A percentile compares a stretch with the other conserved stretches of the same genome.
Conservation (phyloP, 1,140 invertebrate genomes). For the Paraescarpia echinospica region DNA sequence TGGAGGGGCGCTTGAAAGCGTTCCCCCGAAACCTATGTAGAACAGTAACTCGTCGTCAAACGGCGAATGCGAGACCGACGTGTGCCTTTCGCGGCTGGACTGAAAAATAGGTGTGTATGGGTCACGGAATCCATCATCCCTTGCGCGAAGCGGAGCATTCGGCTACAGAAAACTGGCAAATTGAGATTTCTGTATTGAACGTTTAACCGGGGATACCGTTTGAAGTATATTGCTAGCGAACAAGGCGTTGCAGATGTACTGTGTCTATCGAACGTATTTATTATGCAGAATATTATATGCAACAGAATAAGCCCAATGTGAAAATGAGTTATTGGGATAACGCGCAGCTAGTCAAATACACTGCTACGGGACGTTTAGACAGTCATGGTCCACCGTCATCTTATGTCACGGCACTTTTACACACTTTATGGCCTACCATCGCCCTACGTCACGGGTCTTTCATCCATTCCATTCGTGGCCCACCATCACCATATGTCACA, state of each 20-base stretch:
- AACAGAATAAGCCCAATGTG: not conserved
- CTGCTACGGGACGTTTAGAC: not conserved
- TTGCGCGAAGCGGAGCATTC: not conserved
- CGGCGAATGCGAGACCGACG: too few relatives aligned
- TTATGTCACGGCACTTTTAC: too few relatives aligned
- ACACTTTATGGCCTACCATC: too few relatives aligned
- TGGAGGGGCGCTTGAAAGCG: constrained; percentile 8
- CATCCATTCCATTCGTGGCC: too few relatives aligned
- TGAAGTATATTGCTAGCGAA: not conserved
- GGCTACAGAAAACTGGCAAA: not conserved
- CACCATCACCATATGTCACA: too few relatives aligned
- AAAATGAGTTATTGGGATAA: not conserved
- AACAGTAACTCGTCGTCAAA: too few relatives aligned
- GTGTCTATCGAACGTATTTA: not conserved
- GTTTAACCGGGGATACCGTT: not conserved
- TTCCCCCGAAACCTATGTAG: too few relatives aligned
- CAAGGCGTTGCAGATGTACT: not conserved
- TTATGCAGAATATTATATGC: not conserved
- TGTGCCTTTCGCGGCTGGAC: too few relatives aligned
- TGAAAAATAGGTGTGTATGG: too few relatives aligned
- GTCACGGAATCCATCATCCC: not conserved
- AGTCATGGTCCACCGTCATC: not conserved
- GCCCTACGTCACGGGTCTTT: too few relatives aligned
- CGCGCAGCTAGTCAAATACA: not conserved
- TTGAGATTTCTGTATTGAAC: not conserved